Base-by-base conservation (phyloP, 2,797 vertebrate species). In the Alauda arvensis region DNA sequence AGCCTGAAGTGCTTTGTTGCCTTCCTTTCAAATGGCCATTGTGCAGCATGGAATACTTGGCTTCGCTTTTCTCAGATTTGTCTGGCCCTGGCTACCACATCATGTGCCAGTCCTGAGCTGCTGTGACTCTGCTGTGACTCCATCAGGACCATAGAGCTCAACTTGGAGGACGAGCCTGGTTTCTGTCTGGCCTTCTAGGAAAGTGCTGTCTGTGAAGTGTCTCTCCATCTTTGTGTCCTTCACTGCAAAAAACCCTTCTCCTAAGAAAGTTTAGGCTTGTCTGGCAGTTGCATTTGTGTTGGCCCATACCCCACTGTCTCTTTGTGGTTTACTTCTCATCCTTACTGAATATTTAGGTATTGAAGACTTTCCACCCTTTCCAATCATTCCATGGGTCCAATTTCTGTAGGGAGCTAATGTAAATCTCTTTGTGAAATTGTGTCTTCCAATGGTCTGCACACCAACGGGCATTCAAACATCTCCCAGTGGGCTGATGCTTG, bases 131-230 rank as follows among this genome's bases (percentile, higher is more conserved):
- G 6, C 51, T 26, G 18, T 39, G 42, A 16, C 28, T 56, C 51
- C 29, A 25, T n/a, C 29, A 40, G n/a, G 45, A 8, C 37, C 0
- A 0, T 4, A 7, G 20, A 67, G 14, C 33, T 87, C 3, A 14
- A 16, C 20, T 4, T 20, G n/a, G 28, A 74, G 10, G 59, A 67
- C 0, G 0, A 84, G 18, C 23, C 29, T 56, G 28, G 5, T 40
- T 71, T 49, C 23, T 57, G 3, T 23, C 43, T 70, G 46, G 9
- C 21, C 33, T 33, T 9, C 16, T 21, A 29, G n/a, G 34, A 18
- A 60, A 49, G 49, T 15, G 26, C n/a, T 87, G 6, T 18, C 21
- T 2, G 0, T 53, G n/a, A 31, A 37, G 2, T 3, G 1, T 25
- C 10, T 46, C 34, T 66, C n/a, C 12, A 25, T 10, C 26, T 74